A percentile compares a stretch with the other conserved stretches of the same genome.
phyloP scores from a whole-genome alignment of 2,113 vertebrate species.

The Lichenostomus cassidix region DNA sequence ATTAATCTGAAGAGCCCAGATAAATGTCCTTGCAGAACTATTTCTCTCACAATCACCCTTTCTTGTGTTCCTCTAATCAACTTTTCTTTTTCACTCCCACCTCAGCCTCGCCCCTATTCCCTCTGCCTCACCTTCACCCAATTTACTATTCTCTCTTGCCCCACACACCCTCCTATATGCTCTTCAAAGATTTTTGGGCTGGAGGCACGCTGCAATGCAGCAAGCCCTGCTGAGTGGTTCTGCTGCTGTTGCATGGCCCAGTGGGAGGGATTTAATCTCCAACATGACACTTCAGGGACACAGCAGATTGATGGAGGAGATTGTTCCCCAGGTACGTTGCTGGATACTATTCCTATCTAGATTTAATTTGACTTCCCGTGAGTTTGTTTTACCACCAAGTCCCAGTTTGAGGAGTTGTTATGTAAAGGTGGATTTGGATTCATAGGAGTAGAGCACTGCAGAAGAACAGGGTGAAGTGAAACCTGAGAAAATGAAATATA shows the following conservation, averaged over 20 bases:
- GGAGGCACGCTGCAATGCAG: conserved; percentile 7
- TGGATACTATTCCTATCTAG: background rate
- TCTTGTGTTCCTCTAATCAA: background rate
- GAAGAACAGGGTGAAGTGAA: conserved; percentile 1
- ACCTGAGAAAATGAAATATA: background rate
- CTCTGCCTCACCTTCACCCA: background rate
- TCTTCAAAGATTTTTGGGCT: background rate
- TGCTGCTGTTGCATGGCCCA: background rate
- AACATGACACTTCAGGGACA: background rate
- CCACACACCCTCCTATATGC: background rate
- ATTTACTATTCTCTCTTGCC: background rate
- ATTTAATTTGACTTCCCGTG: background rate
- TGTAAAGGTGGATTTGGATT: conserved; percentile 5
- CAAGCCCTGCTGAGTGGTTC: background rate
- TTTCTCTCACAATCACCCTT: background rate
- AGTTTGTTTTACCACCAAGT: background rate
- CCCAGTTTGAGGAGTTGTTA: background rate
- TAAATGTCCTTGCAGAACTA: background rate
- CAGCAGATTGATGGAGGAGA: background rate
- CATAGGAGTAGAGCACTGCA: conserved; percentile 21
- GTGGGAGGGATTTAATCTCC: conserved; percentile 13
- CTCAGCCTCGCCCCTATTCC: background rate
- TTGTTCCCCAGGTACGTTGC: background rate
- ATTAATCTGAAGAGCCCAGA: background rate
- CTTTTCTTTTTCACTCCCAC: background rate